Evolutionary conservation across 1,140 invertebrate species (phyloP).

Genomic region (Teleogryllus occipitalis): DNA sequence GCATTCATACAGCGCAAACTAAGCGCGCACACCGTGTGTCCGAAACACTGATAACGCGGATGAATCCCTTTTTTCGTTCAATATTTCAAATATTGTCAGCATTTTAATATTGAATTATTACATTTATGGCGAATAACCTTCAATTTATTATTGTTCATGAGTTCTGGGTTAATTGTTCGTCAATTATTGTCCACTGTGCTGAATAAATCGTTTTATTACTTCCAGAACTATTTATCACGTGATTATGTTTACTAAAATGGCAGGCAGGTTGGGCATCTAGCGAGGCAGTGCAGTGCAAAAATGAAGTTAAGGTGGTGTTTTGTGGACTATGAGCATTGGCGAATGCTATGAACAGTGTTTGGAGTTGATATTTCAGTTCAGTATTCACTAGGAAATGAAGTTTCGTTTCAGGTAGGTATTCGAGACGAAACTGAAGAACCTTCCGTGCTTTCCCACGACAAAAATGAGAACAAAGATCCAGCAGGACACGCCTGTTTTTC

Average conservation of each 20-base stretch:
- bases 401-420: background rate
- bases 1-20: too few species aligned
- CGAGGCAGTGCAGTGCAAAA: background rate
- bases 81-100: background rate
- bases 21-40: background rate
- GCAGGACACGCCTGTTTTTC: constrained; percentile 5
- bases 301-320: background rate
- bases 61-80: background rate
- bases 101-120: background rate
- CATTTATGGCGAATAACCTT: too few species aligned
- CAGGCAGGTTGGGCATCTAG: background rate
- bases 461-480: constrained; percentile 17
- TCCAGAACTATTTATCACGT: constrained; percentile 16
- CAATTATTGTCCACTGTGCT: too few species aligned
- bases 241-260: constrained; percentile 16
- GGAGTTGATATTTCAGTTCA: background rate
- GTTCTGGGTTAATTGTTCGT: too few species aligned
- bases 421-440: background rate
- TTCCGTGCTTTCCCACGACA: background rate
- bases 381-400: background rate
- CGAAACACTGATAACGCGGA: background rate
- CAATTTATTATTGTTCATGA: too few species aligned
- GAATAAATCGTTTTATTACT: too few species aligned
- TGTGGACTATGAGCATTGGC: too few species aligned
- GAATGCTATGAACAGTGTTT: background rate